phyloP scores from a whole-genome alignment of 1,140 invertebrate genomes.

The Lutraria rhynchaena region DNA sequence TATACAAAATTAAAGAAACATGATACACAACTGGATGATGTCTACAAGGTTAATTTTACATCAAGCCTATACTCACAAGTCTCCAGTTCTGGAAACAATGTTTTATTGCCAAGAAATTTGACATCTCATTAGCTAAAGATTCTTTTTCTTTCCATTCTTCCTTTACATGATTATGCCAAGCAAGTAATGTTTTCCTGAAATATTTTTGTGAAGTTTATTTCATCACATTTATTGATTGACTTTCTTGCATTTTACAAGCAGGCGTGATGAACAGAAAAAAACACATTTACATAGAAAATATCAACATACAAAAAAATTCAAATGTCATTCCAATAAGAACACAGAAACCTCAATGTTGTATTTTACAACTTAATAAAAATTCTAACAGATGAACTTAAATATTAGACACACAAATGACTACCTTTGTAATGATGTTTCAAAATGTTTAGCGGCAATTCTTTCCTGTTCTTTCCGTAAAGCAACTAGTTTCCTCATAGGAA shows the following conservation, averaged over 20 bases:
- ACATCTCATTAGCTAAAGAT: conserved; percentile 67
- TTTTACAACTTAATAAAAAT: not conserved
- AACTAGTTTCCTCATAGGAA: conserved; percentile 75
- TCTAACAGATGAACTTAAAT: not conserved
- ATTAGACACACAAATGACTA: conserved; percentile 52
- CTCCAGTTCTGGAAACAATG: conserved; percentile 70
- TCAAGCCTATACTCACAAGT: conserved; percentile 57
- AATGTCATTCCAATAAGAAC: not conserved
- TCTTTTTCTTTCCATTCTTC: conserved; percentile 63
- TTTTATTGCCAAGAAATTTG: conserved; percentile 67
- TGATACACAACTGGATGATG: too few relatives aligned
- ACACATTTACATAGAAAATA: not conserved
- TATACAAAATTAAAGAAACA: too few relatives aligned
- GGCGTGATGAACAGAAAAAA: too few relatives aligned
- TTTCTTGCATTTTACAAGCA: too few relatives aligned
- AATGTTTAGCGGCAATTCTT: conserved; percentile 66
- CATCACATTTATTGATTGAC: too few relatives aligned
- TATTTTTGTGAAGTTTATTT: too few relatives aligned
- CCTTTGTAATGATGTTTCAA: conserved; percentile 64
- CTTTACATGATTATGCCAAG: conserved; percentile 60
- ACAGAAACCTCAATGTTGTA: not conserved
- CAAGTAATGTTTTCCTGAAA: conserved; percentile 63
- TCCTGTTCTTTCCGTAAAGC: conserved; percentile 64
- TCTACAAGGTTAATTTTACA: too few relatives aligned
- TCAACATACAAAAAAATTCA: not conserved